These are phyloP conservation scores for Drosophila kurseongensis DNA, from an alignment of 1,140 invertebrate genomes.

Conservation along the genomic window DNA sequence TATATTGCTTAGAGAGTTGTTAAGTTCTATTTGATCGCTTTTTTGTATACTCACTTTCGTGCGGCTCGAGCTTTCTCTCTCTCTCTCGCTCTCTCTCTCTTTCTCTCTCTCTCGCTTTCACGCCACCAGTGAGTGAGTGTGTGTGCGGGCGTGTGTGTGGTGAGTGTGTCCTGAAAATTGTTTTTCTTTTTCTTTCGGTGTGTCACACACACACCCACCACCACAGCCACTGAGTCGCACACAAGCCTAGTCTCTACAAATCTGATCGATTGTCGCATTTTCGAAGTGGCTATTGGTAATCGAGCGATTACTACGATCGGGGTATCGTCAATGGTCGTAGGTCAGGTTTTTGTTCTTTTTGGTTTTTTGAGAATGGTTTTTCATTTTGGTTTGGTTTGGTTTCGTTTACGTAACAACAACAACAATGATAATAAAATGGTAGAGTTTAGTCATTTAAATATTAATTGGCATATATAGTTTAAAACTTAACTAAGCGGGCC, in stretches of 20 bases:
- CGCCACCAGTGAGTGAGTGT: slow-evolving; percentile 36
- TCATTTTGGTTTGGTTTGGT: slow-evolving; percentile 23
- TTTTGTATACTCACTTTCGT: slow-evolving; percentile 52
- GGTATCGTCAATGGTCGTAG: slow-evolving; percentile 26
- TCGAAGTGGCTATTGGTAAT: slow-evolving; percentile 37
- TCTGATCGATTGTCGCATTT: slow-evolving; percentile 27
- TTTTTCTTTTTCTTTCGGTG: background rate
- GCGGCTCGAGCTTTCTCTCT: slow-evolving; percentile 24
- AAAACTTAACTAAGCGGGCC: slow-evolving; percentile 58
- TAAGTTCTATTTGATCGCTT: slow-evolving; percentile 25
- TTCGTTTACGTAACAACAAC: slow-evolving; percentile 75
- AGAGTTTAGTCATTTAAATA: slow-evolving; percentile 81
- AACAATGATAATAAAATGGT: slow-evolving; percentile 81
- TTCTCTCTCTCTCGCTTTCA: slow-evolving; percentile 27
- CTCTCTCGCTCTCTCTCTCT: slow-evolving; percentile 10
- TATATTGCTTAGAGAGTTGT: slow-evolving; percentile 43
- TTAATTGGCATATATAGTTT: slow-evolving; percentile 52
- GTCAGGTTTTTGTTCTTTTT: slow-evolving; percentile 14
- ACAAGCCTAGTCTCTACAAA: slow-evolving; percentile 42
- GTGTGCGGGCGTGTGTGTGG: slow-evolving; percentile 17
- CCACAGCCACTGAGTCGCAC: slow-evolving; percentile 32
- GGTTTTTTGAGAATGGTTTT: slow-evolving; percentile 16
- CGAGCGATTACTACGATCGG: slow-evolving; percentile 38
- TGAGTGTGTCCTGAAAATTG: slow-evolving; percentile 24
- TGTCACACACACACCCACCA: slow-evolving; percentile 22